A percentile compares a stretch with the other conserved stretches of the same genome.
Conservation (phyloP, 2,888 invertebrate species). For the Eupithecia exiguata region DNA sequence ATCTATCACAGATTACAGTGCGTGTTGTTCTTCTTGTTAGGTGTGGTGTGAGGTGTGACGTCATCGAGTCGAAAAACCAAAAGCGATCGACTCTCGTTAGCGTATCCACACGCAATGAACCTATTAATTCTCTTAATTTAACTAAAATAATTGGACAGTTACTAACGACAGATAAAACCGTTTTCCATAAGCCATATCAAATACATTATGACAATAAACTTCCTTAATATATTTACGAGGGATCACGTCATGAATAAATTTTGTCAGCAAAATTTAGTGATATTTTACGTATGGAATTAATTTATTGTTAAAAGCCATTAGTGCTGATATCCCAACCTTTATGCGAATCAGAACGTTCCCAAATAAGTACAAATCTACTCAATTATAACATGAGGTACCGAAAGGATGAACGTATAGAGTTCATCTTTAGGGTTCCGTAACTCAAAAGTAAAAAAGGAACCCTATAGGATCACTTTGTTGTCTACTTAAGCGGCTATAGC, state of each 20-base stretch:
- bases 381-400: neutral
- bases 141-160: neutral
- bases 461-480: no score
- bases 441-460: no score
- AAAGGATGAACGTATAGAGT: neutral
- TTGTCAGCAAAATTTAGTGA: conserved; percentile 77
- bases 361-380: neutral
- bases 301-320: neutral
- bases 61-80: no score
- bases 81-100: neutral
- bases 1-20: no score
- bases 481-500: conserved; percentile 41
- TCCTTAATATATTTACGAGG: conserved; percentile 82
- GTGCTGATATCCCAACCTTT: neutral
- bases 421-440: no score
- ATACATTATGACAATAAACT: conserved; percentile 83
- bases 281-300: neutral
- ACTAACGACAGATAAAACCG: conserved; percentile 49
- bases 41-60: no score
- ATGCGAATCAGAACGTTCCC: neutral
- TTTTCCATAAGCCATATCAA: conserved; percentile 80
- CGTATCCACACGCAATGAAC: neutral
- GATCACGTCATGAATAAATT: conserved; percentile 83
- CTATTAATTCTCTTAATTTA: neutral
- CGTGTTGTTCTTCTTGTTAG: no score